Percentiles rank a stretch among this genome's conserved stretches.
These are phyloP conservation scores for Hyalella azteca DNA, from an alignment of 2,888 invertebrate species.

Conservation along the genomic window DNA sequence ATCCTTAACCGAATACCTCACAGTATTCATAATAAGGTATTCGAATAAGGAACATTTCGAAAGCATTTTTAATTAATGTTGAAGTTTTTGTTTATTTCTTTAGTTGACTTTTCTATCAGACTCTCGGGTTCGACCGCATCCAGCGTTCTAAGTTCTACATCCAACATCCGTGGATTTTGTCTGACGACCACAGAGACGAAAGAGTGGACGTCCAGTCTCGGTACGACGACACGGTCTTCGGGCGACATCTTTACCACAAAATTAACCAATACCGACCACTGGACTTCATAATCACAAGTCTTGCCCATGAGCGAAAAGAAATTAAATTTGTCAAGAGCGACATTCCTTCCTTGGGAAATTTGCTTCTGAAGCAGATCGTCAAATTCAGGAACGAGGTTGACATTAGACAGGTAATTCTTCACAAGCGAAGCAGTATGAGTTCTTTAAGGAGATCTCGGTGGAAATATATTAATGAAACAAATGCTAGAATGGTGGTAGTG, in stretches of 20 bases:
- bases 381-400: background rate
- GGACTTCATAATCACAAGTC: background rate
- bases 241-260: background rate
- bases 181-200: constrained; percentile 4
- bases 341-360: background rate
- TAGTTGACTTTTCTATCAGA: too few species aligned
- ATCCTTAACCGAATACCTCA: too few species aligned
- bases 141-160: background rate
- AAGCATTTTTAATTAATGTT: too few species aligned
- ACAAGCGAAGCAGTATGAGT: too few species aligned
- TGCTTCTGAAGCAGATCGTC: background rate
- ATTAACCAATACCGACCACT: background rate
- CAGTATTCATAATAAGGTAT: too few species aligned
- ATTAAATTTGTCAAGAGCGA: background rate
- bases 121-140: background rate
- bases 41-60: too few species aligned
- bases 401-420: background rate
- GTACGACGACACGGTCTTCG: background rate
- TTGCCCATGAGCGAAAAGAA: background rate
- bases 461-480: too few species aligned
- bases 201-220: background rate
- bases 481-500: too few species aligned
- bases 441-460: too few species aligned
- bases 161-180: background rate
- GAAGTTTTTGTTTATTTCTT: too few species aligned